phyloP scores from a whole-genome alignment of 1,140 invertebrate genomes.

The Caenorhabditis briggsae region DNA sequence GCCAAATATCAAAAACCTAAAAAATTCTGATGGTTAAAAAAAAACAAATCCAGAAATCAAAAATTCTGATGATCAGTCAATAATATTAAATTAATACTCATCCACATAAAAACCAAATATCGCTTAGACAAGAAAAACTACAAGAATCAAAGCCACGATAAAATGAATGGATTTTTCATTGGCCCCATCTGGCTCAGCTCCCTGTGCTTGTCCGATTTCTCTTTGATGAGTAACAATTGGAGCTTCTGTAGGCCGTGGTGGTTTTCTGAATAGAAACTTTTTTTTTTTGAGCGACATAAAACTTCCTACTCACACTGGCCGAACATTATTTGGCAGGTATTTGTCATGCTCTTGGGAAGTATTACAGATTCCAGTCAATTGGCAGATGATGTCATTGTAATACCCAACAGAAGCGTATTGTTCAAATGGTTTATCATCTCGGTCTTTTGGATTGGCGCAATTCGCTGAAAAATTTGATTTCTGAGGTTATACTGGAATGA shows the following conservation, averaged over 20 bases:
- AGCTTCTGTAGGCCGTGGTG: background rate
- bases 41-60: too few species aligned
- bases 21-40: too few species aligned
- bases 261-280: background rate
- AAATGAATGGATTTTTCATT: background rate
- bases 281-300: background rate
- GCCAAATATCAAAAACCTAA: too few species aligned
- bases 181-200: background rate
- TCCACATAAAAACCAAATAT: background rate
- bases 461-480: background rate
- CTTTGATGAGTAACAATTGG: background rate
- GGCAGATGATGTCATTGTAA: background rate
- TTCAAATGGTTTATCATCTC: background rate
- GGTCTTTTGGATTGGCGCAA: background rate
- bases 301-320: background rate
- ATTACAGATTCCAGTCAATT: background rate
- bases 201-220: background rate
- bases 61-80: too few species aligned
- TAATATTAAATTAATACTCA: background rate
- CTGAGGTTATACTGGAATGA: background rate
- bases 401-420: constrained; percentile 18
- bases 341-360: background rate
- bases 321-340: background rate
- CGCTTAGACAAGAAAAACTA: background rate
- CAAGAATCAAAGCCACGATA: background rate